A percentile compares a stretch with the other conserved stretches of the same genome.
phyloP scores from a whole-genome alignment of 2,113 vertebrate genomes.

The Monarcha castaneiventris region DNA sequence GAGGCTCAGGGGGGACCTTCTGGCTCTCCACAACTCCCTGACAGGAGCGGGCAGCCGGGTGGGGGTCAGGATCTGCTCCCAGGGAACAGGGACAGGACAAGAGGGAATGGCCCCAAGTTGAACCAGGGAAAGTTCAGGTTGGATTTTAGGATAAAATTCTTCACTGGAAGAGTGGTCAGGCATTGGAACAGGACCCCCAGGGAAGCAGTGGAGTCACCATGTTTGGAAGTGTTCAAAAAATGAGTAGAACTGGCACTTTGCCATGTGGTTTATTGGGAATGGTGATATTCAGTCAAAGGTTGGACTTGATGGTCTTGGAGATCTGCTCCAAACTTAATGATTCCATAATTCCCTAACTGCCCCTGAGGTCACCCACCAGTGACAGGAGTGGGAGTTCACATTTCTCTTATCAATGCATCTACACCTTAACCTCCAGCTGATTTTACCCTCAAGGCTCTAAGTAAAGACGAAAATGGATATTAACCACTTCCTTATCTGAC shows the following conservation, averaged over 20 bases:
- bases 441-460: not conserved
- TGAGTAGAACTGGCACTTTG: not conserved
- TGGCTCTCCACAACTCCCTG: not conserved
- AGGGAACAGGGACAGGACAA: not conserved
- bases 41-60: not conserved
- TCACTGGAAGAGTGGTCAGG: not conserved
- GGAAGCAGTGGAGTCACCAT: not conserved
- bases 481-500: not conserved
- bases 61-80: accelerated
- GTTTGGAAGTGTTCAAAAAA: not conserved
- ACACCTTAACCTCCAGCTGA: not conserved
- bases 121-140: not conserved
- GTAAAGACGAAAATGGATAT: not conserved
- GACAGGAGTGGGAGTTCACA: not conserved
- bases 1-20: not conserved
- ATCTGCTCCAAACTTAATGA: not conserved
- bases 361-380: not conserved
- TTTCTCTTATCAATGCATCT: not conserved
- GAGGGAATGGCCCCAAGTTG: not conserved
- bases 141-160: not conserved
- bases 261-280: not conserved
- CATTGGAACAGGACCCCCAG: not conserved
- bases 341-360: not conserved
- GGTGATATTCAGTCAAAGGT: not conserved
- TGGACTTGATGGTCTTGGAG: not conserved